phyloP scores from a whole-genome alignment of 2,113 vertebrate species.

The Macaca nemestrina region DNA sequence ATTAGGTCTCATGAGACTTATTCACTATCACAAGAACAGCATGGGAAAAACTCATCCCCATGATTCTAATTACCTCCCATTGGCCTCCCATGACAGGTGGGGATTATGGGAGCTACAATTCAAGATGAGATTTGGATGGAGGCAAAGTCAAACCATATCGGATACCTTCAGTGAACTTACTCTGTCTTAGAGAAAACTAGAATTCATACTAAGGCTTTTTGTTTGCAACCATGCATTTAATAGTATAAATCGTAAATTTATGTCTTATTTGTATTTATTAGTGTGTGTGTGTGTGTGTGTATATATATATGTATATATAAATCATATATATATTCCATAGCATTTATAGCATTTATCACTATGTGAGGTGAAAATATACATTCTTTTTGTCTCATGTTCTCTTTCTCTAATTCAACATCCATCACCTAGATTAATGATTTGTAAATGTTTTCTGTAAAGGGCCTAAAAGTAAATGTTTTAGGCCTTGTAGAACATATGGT shows the following conservation, averaged over 20 bases:
- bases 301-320: neutral
- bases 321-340: neutral
- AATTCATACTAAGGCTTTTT: neutral
- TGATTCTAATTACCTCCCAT: too few species aligned
- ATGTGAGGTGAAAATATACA: neutral
- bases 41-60: too few species aligned
- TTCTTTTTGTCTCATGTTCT: neutral
- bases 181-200: neutral
- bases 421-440: neutral
- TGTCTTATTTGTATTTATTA: neutral
- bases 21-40: too few species aligned
- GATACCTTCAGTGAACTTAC: too few species aligned
- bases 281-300: fast-evolving
- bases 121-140: too few species aligned
- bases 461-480: neutral
- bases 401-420: neutral
- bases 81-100: too few species aligned
- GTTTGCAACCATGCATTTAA: neutral
- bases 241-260: neutral
- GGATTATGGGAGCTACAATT: too few species aligned
- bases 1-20: too few species aligned
- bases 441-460: neutral
- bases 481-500: too few species aligned
- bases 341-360: neutral
- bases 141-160: too few species aligned